Evolutionary conservation across 2,113 vertebrate genomes (phyloP).

Genomic region (Solenodon paradoxus): DNA sequence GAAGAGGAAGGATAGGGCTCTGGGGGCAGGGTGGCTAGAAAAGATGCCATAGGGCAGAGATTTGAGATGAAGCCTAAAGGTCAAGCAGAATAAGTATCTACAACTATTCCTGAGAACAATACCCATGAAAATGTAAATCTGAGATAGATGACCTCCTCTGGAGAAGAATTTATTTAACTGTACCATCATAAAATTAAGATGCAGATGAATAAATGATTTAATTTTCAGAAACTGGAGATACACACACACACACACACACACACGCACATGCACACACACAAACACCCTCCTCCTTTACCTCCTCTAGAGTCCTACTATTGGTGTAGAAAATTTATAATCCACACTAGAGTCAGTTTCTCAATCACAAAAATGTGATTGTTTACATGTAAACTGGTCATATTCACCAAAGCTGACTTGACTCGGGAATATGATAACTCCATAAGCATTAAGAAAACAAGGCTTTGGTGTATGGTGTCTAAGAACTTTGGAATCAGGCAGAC

Average conservation of each 20-base stretch:
- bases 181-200: no score
- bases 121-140: not conserved
- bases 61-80: not conserved
- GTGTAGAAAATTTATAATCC: not conserved
- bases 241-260: not conserved
- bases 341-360: not conserved
- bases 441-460: not conserved
- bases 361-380: not conserved
- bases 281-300: not conserved
- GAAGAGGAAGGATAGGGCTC: not conserved
- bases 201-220: not conserved
- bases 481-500: not conserved
- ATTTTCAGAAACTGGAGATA: not conserved
- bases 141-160: not conserved
- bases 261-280: not conserved
- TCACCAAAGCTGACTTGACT: not conserved
- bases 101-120: not conserved
- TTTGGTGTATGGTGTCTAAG: not conserved
- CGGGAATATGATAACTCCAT: not conserved
- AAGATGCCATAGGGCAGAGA: not conserved
- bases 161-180: not conserved
- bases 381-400: not conserved
- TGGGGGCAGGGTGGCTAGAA: not conserved
- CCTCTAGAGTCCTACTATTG: not conserved
- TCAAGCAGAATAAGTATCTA: constrained; percentile 1